phyloP scores from a whole-genome alignment of 2,888 invertebrate genomes.

The Ophion slaviceki region DNA sequence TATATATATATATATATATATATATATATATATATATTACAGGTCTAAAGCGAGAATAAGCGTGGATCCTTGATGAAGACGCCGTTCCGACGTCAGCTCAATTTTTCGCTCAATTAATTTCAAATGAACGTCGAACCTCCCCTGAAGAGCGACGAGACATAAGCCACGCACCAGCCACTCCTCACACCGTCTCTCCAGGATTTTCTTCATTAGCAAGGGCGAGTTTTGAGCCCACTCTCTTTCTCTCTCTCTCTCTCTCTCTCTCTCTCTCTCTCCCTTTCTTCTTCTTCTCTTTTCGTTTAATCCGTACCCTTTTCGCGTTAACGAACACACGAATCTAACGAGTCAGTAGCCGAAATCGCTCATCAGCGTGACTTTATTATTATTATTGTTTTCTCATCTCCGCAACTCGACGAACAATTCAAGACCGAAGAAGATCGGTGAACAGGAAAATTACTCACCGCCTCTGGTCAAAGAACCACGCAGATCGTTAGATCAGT shows the following conservation, averaged over 20 bases:
- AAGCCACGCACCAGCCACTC: conserved; percentile 18
- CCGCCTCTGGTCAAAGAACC: conserved; percentile 6
- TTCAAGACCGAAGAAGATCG: conserved; percentile 1
- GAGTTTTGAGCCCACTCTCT: conserved; percentile 12
- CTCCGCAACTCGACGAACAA: background rate
- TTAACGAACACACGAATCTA: conserved; percentile 27
- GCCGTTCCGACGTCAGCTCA: conserved; percentile 43
- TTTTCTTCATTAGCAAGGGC: conserved; percentile 56
- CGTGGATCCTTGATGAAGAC: conserved; percentile 26
- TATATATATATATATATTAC: no score
- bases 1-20: no score
- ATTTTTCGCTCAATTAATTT: conserved; percentile 64
- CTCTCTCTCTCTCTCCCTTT: conserved; percentile 1
- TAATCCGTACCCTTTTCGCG: background rate
- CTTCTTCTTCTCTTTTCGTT: background rate
- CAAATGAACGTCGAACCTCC: conserved; percentile 55
- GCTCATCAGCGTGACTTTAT: conserved; percentile 20
- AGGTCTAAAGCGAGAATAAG: conserved; percentile 1
- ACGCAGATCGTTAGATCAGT: conserved; percentile 4
- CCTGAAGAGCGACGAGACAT: conserved; percentile 30
- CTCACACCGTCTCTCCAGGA: conserved; percentile 2
- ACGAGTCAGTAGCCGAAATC: conserved; percentile 35
- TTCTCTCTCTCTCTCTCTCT: background rate
- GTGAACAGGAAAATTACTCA: conserved; percentile 39
- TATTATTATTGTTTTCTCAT: background rate